Base-by-base conservation (phyloP, 1,140 invertebrate species). In the Drosophila azteca region DNA sequence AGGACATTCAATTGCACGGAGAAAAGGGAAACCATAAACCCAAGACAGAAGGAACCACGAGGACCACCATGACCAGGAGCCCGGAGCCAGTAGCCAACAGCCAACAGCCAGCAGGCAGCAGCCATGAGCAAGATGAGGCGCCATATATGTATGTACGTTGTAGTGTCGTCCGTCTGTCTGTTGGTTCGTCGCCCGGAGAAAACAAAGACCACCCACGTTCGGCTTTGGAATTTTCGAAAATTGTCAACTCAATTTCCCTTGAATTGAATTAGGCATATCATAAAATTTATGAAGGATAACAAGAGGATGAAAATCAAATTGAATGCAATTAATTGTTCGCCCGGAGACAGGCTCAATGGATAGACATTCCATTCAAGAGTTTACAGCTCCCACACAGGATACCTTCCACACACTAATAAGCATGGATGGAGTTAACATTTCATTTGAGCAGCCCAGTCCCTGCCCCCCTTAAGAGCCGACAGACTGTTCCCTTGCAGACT, bases 201-300 rank as follows among this genome's bases (percentile, higher is more conserved):
- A 41, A 41, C 58, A 55, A 39, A 26, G 70, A 24, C 48, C 22
- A 6, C 24, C 17, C 6, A 5, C 26, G 6, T 41, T 8, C 45
- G 17, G 26, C 29, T 20, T 49, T 45, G 9, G 24, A 70, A 49
- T 70, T 41, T 13, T n/a, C 17, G 24, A 31, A 48, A 70, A 59
- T 60, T 45, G 41, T 59, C 41, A 46, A 49, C 51, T 20, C 17
- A 67, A 68, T 67, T 67, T 58, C 63, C 58, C 46, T 49, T 45
- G 51, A 73, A 84, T 59, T 77, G 67, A 85, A 79, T 84, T 80
- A 73, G 67, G 35, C 64, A 58, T 50, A 57, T 48, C 55, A 72
- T 39, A 59, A 73, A 45, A 73, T 72, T 39, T 72, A 80, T 76
- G 39, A 59, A 39, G 22, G 49, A 45, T 31, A 44, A 44, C 39